Base-by-base conservation (phyloP, 2,113 vertebrate genomes). In the Synodontis membranacea region DNA sequence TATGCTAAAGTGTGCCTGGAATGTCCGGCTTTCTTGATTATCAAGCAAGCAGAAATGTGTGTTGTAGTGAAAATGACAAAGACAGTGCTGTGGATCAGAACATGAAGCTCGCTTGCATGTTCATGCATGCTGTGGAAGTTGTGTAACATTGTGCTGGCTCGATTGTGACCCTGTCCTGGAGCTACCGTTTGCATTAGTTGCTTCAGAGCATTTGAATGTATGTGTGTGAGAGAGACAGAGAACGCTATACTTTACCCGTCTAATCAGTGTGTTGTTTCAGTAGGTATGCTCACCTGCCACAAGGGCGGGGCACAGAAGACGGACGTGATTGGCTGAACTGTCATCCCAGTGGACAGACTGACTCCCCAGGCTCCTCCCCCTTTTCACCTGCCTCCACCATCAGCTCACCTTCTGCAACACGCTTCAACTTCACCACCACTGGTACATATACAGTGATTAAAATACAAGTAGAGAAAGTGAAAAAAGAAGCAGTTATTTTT, bases 251-350 rank as follows among this genome's bases (percentile, higher is more conserved):
- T 34, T 44, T 6, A 7, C 28, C 44, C 28, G 14, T 48, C 66
- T 37, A 54, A 37, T 52, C 68, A 64, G 70, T 87, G 44, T 79
- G 44, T 56, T 25, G 44, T 83, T 58, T 74, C 86, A 89, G 31
- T 91, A 97, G 97, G 94, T 97, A 96, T 10, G 90, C 94, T 46
- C 96, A 96, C 39, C 94, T 96, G 76, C 94, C 95, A 52, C 96
- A 97, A 82, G 94, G 96, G 66, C 95, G 96, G 37, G 94, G 92
- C 15, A 96, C 96, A 52, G 97, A 97, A 31, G 96, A 97, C 8
- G 92, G 96, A 5, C 96, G 96, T 87, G 97, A 97, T 90, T 97
- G 97, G 96, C 92, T 97, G 0, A 93, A 96, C 75, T 97, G 96
- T n/a, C 96, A 96, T 76, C 96, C 96, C 14, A 95, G 95, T 37